These are phyloP conservation scores for Cyprinodon diabolis DNA, from an alignment of 2,797 vertebrate genomes.

Conservation along the genomic window DNA sequence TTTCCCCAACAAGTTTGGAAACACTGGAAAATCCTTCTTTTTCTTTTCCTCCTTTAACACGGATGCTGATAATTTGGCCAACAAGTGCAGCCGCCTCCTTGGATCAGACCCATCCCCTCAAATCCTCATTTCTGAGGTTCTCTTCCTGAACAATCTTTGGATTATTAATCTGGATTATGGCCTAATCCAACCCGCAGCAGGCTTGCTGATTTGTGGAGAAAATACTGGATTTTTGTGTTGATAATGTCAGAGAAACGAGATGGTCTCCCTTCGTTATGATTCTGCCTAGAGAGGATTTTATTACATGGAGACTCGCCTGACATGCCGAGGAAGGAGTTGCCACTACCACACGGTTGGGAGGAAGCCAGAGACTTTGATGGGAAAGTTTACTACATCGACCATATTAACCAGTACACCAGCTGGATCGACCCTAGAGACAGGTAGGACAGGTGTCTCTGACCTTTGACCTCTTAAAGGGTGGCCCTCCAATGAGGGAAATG, in stretches of 20 bases:
- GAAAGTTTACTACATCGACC: slow-evolving; percentile 95
- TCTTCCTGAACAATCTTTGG: slow-evolving; percentile 35
- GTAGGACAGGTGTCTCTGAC: slow-evolving; percentile 69
- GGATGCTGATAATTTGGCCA: slow-evolving; percentile 28
- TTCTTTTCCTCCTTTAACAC: background rate
- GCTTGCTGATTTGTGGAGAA: slow-evolving; percentile 38
- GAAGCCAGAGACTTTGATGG: slow-evolving; percentile 96
- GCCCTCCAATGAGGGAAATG: background rate
- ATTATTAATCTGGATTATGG: slow-evolving; percentile 71
- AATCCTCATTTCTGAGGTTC: background rate
- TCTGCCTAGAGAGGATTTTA: slow-evolving; percentile 66
- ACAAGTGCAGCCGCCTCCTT: slow-evolving; percentile 26
- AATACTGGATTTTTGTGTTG: background rate
- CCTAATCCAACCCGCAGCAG: slow-evolving; percentile 38
- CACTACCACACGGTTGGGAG: slow-evolving; percentile 97
- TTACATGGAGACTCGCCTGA: slow-evolving; percentile 86
- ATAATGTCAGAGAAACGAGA: slow-evolving; percentile 58
- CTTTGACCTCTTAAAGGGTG: slow-evolving; percentile 26
- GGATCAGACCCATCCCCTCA: slow-evolving; percentile 9
- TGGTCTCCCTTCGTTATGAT: slow-evolving; percentile 62
- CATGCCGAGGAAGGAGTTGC: slow-evolving; percentile 97
- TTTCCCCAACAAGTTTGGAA: slow-evolving; percentile 12
- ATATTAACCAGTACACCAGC: slow-evolving; percentile 91
- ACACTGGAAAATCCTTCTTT: background rate
- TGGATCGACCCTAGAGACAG: slow-evolving; percentile 98